These are phyloP conservation scores for Cheumatopsyche charites DNA, from an alignment of 1,140 invertebrate genomes.

Conservation along the genomic window DNA sequence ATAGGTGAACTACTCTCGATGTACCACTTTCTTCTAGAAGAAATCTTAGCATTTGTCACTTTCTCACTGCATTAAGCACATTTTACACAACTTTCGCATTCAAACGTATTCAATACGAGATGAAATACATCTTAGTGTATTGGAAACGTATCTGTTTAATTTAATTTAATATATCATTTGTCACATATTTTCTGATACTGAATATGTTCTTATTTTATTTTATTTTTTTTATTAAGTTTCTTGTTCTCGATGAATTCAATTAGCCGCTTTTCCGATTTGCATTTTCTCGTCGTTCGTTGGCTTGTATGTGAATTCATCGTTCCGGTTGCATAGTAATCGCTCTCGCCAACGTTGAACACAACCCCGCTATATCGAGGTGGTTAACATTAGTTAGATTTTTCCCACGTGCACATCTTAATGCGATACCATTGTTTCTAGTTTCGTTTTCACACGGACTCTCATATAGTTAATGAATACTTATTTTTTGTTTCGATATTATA, in stretches of 20 bases:
- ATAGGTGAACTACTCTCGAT: neutral
- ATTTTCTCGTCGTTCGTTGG: neutral
- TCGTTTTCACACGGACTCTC: constrained; percentile 28
- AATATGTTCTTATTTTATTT: too few species aligned
- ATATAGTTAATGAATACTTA: constrained; percentile 23
- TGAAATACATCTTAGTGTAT: too few species aligned
- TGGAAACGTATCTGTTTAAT: too few species aligned
- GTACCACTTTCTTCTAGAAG: constrained; percentile 6
- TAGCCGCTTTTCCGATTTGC: constrained; percentile 12
- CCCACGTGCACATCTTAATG: constrained; percentile 15
- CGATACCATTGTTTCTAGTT: constrained; percentile 23
- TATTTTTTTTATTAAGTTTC: too few species aligned
- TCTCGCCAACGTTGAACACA: constrained; percentile 5
- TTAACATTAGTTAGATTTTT: constrained; percentile 24
- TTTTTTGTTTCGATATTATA: constrained; percentile 25
- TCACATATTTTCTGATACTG: too few species aligned
- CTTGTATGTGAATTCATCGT: constrained; percentile 5
- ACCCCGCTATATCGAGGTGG: neutral
- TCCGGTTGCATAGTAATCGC: constrained; percentile 20
- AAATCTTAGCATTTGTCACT: constrained; percentile 12
- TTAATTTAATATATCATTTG: too few species aligned
- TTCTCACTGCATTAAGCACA: neutral
- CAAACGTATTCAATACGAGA: too few species aligned
- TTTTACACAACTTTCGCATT: too few species aligned
- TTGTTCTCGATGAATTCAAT: neutral